These are phyloP conservation scores for Lasaia peninsularis DNA, from an alignment of 1,140 invertebrate species.

Conservation along the genomic window DNA sequence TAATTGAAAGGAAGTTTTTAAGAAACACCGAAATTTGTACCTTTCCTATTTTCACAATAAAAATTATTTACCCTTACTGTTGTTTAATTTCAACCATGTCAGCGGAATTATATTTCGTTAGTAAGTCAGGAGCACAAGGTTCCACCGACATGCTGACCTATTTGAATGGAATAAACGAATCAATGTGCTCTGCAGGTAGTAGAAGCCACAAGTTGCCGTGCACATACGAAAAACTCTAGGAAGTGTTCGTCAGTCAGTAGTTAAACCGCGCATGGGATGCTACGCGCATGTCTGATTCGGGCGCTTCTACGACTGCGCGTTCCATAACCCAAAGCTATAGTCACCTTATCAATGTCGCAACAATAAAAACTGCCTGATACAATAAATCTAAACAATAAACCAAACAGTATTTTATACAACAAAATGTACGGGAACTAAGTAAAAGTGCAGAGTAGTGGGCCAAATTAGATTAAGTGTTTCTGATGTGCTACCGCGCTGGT, in stretches of 20 bases:
- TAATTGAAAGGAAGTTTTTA: constrained; percentile 11
- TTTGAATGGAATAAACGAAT: constrained; percentile 36
- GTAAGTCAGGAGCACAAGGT: constrained; percentile 4
- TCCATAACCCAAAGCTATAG: constrained; percentile 13
- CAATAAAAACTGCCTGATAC: neutral
- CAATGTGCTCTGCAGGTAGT: constrained; percentile 43
- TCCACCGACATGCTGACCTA: constrained; percentile 40
- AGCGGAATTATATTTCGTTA: neutral
- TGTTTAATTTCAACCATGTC: constrained; percentile 28
- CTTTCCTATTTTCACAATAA: constrained; percentile 71
- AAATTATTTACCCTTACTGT: constrained; percentile 53
- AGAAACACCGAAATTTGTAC: constrained; percentile 47
- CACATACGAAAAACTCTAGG: neutral
- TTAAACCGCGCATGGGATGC: constrained; percentile 33
- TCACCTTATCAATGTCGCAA: constrained; percentile 35
- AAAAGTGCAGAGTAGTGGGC: constrained; percentile 31
- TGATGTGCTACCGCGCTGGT: constrained; percentile 63
- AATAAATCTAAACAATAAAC: neutral
- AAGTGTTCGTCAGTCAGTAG: constrained; percentile 23
- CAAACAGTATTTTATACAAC: neutral
- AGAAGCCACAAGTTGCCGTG: constrained; percentile 34
- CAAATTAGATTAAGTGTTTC: constrained; percentile 57
- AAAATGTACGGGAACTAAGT: constrained; percentile 21
- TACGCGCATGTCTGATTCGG: constrained; percentile 48
- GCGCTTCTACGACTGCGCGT: constrained; percentile 40